Evolutionary conservation across 2,113 vertebrate species (phyloP).

Genomic region (Cardinalis cardinalis): DNA sequence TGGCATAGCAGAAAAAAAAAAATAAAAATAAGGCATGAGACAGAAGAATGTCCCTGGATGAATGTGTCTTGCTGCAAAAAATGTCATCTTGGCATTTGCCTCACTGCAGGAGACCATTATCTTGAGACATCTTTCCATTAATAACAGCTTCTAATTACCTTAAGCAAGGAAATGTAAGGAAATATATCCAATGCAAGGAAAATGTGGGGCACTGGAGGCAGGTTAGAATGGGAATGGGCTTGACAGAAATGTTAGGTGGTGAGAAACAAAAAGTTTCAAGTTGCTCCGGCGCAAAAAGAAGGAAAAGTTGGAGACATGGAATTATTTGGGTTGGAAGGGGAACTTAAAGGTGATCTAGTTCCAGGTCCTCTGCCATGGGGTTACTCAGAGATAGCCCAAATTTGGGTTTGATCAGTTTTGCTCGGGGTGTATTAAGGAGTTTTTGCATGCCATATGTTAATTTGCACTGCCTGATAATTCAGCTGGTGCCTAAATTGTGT

Average conservation of each 20-base stretch:
- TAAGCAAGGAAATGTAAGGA: neutral
- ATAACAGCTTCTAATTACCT: neutral
- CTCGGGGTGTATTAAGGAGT: rapidly evolving
- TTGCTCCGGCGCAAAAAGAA: neutral
- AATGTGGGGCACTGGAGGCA: neutral
- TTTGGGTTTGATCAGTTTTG: neutral
- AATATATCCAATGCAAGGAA: neutral
- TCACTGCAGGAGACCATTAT: neutral
- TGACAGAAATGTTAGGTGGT: neutral
- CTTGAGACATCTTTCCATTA: neutral
- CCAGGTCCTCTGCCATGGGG: neutral
- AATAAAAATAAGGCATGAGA: neutral
- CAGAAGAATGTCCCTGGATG: neutral
- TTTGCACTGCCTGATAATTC: neutral
- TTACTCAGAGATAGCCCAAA: too few species aligned
- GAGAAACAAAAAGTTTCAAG: neutral
- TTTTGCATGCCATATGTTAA: neutral
- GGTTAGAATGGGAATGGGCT: neutral
- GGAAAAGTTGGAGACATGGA: neutral
- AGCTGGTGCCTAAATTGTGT: neutral
- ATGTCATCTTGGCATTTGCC: slow-evolving; percentile 25
- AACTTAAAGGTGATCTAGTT: neutral
- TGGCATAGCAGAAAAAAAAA: neutral
- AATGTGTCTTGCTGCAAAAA: neutral
- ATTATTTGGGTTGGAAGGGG: neutral